Evolutionary conservation across 2,797 vertebrate species (phyloP), one percentile per base, ranked within the genome.

Genomic region (Salmo trutta): DNA sequence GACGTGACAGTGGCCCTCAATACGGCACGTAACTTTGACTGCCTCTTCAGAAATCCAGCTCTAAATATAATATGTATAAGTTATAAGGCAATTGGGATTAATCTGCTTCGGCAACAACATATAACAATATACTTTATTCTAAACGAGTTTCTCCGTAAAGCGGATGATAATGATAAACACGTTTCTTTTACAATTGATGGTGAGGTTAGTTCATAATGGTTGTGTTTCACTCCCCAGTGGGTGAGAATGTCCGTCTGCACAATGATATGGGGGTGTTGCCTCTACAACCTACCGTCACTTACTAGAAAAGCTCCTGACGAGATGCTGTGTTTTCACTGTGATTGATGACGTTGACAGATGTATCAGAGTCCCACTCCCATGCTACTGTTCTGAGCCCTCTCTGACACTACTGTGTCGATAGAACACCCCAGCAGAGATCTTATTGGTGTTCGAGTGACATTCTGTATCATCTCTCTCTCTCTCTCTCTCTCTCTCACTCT

Each of bases 311-410:
- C 52, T 75, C 56, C 66, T 68, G 66, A 36, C 78, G 76, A 41
- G 71, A 15, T 41, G 29, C 72, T 76, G 47, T 81, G 52, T 69
- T 82, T 81, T 86, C 83, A 82, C 71, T 24, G 68, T 73, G 80
- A 89, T 79, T 80, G 71, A 88, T 86, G 78, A 78, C 69, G 75
- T 31, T 31, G 74, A 83, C 78, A 62, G 75, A 81, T 77, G 51
- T 77, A 77, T 82, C 83, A 80, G 77, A 88, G 75, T 90, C 74
- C 75, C 84, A 85, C 83, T 83, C 73, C 36, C 82, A 76, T 78
- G 88, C 78, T 75, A 83, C 80, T 56, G 80, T 81, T 84, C 72
- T 69, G 64, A 62, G 52, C 56, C 54, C 56, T 81, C 81, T 83
- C 76, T 88, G 79, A 83, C 83, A 85, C 77, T 17, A 29, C 27